Percentiles rank a stretch among this genome's conserved stretches.
Conservation (phyloP, 2,888 invertebrate species). For the Hanleya hanleyi region DNA sequence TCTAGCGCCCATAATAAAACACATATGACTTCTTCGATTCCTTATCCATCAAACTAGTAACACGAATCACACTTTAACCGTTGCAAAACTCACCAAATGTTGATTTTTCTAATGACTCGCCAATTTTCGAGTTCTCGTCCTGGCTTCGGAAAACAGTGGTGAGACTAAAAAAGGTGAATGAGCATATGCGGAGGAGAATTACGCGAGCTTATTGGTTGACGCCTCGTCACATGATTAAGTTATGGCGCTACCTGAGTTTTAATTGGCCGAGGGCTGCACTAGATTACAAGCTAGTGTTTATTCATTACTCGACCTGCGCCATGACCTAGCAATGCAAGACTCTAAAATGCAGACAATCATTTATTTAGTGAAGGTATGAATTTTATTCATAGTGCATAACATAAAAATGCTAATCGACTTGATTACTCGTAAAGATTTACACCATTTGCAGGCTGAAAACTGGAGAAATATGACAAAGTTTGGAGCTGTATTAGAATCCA, state of each 20-base stretch:
- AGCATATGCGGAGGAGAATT: slow-evolving; percentile 43
- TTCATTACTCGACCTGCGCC: slow-evolving; percentile 16
- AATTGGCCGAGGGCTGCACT: slow-evolving; percentile 34
- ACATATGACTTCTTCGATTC: not conserved
- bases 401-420: not conserved
- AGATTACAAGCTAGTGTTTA: not conserved
- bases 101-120: not conserved
- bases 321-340: not conserved
- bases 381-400: not conserved
- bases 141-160: not conserved
- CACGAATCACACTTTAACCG: not conserved
- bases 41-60: slow-evolving; percentile 6
- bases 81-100: not conserved
- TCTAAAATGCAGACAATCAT: not conserved
- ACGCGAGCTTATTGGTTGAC: slow-evolving; percentile 36
- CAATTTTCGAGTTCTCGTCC: not conserved
- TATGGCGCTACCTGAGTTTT: slow-evolving; percentile 17
- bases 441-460: not conserved
- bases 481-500: not conserved
- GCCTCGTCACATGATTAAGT: slow-evolving; percentile 33
- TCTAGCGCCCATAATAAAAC: not conserved
- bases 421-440: not conserved
- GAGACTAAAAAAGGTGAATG: slow-evolving; percentile 70
- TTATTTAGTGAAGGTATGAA: not conserved
- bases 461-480: not conserved